Evolutionary conservation across 2,113 vertebrate genomes (phyloP), one percentile per base, ranked within the genome.

Genomic region (Indicator indicator): DNA sequence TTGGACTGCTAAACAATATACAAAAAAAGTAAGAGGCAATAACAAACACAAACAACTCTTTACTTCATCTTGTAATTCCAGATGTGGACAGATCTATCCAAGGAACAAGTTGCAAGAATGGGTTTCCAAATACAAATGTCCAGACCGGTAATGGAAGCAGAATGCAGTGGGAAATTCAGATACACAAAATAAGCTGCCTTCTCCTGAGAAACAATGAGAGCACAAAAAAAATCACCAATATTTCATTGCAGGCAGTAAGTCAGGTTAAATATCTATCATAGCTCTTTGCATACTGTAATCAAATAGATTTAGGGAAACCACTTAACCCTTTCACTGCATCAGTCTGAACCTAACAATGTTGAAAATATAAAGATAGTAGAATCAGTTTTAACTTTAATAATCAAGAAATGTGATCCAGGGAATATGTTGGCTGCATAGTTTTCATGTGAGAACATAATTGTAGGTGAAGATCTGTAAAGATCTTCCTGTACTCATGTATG

Each of bases 1-100:
- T 23, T 52, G 13, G 13, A 18, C 72, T 68, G 42, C 65, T 44
- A 86, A 90, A 86, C 15, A 89, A 69, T 28, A 80, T 11, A 52
- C 15, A 79, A n/a, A 86, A 86, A 94, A 94, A 94, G 5, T 14
- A 79, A 68, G 93, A 81, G 28, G 36, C 48, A 70, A 36, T 48
- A 70, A 80, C 24, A 87, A 74, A 79, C 46, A 82, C 27, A 80
- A 89, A 84, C 19, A 86, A 50, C 44, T 78, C 62, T 97, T 97
- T 98, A 99, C 99, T 98, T 99, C 3, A 88, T 98, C 74, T 98
- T 98, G 3, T 99, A 99, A 97, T 99, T 99, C 99, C 99, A 99
- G 96, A 99, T 98, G 93, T 98, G 98, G 40, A 99, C 93, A 18
- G 99, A 99, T 94, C 93, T 98, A 96, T 99, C 99, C 95, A 99